Evolutionary conservation across 2,797 vertebrate species (phyloP).

Genomic region (Dendrocincla tyrannina): DNA sequence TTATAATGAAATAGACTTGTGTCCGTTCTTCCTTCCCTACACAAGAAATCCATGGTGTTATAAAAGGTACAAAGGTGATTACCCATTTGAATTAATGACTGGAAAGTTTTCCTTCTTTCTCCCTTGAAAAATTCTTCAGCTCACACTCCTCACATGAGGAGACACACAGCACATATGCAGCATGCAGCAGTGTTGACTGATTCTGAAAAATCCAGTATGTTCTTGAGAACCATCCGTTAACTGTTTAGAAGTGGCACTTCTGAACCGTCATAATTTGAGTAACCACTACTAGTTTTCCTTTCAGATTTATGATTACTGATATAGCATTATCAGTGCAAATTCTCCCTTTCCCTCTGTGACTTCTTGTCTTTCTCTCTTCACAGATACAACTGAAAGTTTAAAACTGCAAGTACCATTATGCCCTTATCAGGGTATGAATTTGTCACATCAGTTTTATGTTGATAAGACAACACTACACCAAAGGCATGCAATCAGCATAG

Average conservation of each 20-base stretch:
- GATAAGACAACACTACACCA: not conserved
- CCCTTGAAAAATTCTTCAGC: not conserved
- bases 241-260: not conserved
- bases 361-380: not conserved
- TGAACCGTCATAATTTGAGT: not conserved
- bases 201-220: not conserved
- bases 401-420: not conserved
- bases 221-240: not conserved
- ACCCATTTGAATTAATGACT: not conserved
- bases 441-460: not conserved
- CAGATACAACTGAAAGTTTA: not conserved
- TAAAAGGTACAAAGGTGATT: not conserved
- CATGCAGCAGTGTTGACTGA: not conserved
- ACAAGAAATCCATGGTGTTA: not conserved
- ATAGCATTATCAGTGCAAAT: not conserved
- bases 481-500: not conserved
- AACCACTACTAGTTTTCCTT: not conserved
- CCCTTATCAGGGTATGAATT: not conserved
- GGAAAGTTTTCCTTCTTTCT: not conserved
- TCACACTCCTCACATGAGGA: not conserved
- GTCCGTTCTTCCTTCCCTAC: not conserved
- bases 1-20: not conserved
- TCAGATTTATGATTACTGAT: not conserved
- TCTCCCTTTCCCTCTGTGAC: not conserved
- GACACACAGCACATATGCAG: not conserved